Conservation (phyloP, 2,888 invertebrate species). For the Callosobruchus maculatus region DNA sequence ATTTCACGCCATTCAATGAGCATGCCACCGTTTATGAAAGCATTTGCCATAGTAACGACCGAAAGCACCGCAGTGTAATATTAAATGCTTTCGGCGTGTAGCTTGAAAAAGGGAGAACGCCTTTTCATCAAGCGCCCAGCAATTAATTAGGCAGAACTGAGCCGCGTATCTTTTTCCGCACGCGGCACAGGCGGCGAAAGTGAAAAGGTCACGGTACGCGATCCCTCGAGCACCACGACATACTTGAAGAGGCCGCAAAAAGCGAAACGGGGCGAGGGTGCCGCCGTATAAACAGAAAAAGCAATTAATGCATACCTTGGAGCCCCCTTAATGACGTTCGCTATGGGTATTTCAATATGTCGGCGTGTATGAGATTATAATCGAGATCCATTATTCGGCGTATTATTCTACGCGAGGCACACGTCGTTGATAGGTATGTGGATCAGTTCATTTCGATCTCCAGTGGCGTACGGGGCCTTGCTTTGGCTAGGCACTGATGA, state of each 20-base stretch:
- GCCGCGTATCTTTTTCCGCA: not conserved
- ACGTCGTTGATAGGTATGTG: not conserved
- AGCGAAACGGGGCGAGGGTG: not conserved
- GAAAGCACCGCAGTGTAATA: not conserved
- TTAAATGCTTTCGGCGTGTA: not conserved
- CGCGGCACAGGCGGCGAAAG: not conserved
- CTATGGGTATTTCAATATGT: not conserved
- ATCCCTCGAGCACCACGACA: not conserved
- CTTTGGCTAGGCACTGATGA: no score
- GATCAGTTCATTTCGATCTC: not conserved
- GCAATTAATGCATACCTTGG: not conserved
- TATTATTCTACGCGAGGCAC: not conserved
- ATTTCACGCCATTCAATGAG: not conserved
- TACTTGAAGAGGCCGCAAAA: not conserved
- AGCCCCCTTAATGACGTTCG: not conserved
- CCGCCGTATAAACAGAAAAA: not conserved
- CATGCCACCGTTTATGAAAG: not conserved
- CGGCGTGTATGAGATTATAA: not conserved
- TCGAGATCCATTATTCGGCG: not conserved
- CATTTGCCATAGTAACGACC: not conserved
- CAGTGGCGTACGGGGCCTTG: not conserved
- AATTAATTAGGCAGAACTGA: not conserved
- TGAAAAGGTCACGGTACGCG: not conserved
- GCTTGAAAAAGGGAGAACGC: not conserved
- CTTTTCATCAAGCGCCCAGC: not conserved